Evolutionary conservation across 2,797 vertebrate species (phyloP), one percentile per base, ranked within the genome.

Genomic region (Sebastes iracundus): DNA sequence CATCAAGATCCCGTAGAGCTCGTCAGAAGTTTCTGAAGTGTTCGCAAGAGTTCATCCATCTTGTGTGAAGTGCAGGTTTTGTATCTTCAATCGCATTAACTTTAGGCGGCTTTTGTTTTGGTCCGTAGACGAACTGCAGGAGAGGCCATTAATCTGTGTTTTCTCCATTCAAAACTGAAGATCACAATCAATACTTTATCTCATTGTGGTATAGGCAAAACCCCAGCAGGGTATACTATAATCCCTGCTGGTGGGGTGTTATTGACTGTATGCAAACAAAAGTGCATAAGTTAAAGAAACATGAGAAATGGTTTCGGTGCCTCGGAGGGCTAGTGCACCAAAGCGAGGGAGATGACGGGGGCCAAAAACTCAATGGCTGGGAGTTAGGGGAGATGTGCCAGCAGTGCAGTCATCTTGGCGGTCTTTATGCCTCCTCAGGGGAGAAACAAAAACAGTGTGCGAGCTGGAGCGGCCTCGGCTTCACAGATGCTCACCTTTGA

Each of bases 81-180:
- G 53, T 14, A 10, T 22, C 13, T 64, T 68, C 30, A 52, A 2
- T 65, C 55, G 2, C 4, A 55, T 22, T 56, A 22, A 70, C 10
- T 49, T 69, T 9, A 3, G n/a, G 22, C 14, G 28, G 61, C 65
- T 73, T 83, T 66, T 73, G 42, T 79, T 83, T 83, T 27, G 66
- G 71, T 77, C 13, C 67, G 59, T 6, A 58, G 49, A 53, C 61
- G 63, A 66, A 86, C 61, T 38, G 30, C 62, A 64, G 8, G 2
- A 23, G 25, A 46, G 69, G 73, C 74, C 83, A 90, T 93, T 92
- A 85, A 92, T 91, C 90, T 83, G 77, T 14, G 80, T 89, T 93
- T 84, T 28, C 70, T 74, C 56, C 28, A 30, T 78, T 82, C 71
- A 80, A 65, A 81, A 28, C 23, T n/a, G 65, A 72, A 33, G 72